Evolutionary conservation across 2,888 invertebrate genomes (phyloP), one percentile per base, ranked within the genome.

Genomic region (Trichopria drosophilae): DNA sequence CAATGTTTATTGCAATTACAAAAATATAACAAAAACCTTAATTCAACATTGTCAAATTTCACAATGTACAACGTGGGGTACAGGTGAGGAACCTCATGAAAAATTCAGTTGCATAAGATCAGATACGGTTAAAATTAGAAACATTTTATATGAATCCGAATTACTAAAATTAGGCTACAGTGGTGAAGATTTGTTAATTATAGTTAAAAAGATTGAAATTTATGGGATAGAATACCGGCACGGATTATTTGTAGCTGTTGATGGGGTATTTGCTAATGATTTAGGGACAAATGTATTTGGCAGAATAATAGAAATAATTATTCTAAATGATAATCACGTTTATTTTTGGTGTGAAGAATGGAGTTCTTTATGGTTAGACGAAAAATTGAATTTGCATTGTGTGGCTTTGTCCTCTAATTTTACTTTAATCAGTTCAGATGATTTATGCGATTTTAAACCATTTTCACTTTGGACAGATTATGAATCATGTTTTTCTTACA

Each of bases 1-100:
- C 15, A 55, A 54, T 28, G 49, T 47, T 29, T 34, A 56, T 4
- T 36, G 43, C 13, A 61, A 57, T 34, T 55, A 50, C 12, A 54
- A 55, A 51, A 59, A 59, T 35, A 36, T 45, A 6, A 52, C 51
- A n/a, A 59, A 60, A 55, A 57, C 54, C 6, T 18, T 55, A 7
- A 22, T 53, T 4, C 20, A 51, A 36, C 24, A 55, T 24, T 45
- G 32, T 12, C 55, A 58, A 49, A 45, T 51, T 31, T 42, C 34
- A 15, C 58, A 57, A 39, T 44, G 51, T 34, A 20, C 53, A 6
- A 53, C 42, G 12, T 60, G 57, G 55, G 55, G 57, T 3, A 31
- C 37, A 3, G 39, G 28, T 35, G 45, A 56, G n/a, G n/a, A n/a
- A n/a, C n/a, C n/a, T n/a, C n/a, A n/a, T n/a, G n/a, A n/a, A n/a